A percentile compares a stretch with the other conserved stretches of the same genome.
Evolutionary conservation across 2,113 vertebrate species (phyloP).

Genomic region (Camelus bactrianus): DNA sequence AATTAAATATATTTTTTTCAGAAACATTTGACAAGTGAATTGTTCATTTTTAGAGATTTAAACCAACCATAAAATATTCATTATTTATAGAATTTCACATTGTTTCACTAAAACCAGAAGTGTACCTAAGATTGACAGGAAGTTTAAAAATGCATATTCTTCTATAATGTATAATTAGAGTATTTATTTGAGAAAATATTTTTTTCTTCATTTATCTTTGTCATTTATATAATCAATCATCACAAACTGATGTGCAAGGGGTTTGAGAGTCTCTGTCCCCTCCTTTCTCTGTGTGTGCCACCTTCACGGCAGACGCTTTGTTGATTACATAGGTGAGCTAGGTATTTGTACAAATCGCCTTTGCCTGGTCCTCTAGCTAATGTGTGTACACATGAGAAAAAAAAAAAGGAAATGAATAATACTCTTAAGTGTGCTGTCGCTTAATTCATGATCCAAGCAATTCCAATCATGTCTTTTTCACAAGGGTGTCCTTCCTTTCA

Average conservation of each 20-base stretch:
- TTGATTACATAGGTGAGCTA: neutral
- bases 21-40: neutral
- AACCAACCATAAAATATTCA: constrained; percentile 6
- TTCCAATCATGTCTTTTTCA: neutral
- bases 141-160: neutral
- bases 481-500: neutral
- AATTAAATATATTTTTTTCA: constrained; percentile 7
- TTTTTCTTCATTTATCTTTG: neutral
- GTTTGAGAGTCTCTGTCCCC: neutral
- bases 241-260: neutral
- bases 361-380: neutral
- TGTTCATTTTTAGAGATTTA: neutral
- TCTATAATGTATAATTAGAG: neutral
- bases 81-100: neutral
- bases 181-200: neutral
- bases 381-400: neutral
- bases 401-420: neutral
- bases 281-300: neutral
- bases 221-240: neutral
- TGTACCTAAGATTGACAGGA: neutral
- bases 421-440: neutral
- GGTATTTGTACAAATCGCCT: neutral
- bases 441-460: neutral
- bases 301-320: neutral
- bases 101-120: constrained; percentile 14